Percentiles rank a stretch among this genome's conserved stretches.
These are phyloP conservation scores for Palaemon carinicauda DNA, from an alignment of 1,140 invertebrate species.

Conservation along the genomic window DNA sequence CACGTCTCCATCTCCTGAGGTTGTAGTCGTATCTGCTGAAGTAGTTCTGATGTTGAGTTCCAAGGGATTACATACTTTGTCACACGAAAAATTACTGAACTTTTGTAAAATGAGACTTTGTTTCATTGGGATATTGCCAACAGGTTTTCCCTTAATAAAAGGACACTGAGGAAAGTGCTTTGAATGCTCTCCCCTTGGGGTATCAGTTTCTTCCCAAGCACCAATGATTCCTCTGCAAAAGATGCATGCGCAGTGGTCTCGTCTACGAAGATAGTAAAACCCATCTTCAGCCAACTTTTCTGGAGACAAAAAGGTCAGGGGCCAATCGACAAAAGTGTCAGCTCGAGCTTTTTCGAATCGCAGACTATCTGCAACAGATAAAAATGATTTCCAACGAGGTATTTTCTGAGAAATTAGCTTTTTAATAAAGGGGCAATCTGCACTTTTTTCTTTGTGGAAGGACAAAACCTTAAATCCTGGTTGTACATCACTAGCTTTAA, in stretches of 20 bases:
- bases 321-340: conserved; percentile 59
- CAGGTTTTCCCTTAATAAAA: conserved; percentile 71
- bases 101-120: conserved; percentile 59
- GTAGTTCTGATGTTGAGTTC: too few species aligned
- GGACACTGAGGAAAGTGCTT: conserved; percentile 77
- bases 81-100: not conserved
- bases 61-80: too few species aligned
- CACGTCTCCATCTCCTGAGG: too few species aligned
- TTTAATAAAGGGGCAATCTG: not conserved
- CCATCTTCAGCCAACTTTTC: conserved; percentile 80
- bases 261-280: conserved; percentile 76
- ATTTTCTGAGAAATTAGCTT: not conserved
- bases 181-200: conserved; percentile 79
- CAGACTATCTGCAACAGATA: conserved; percentile 40
- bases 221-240: conserved; percentile 79
- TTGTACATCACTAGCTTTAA: not conserved
- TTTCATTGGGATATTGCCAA: conserved; percentile 72
- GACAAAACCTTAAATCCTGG: not conserved
- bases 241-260: conserved; percentile 81
- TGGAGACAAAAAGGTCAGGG: conserved; percentile 69
- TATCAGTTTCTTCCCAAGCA: conserved; percentile 77
- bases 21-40: too few species aligned
- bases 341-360: conserved; percentile 54
- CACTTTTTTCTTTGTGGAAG: conserved; percentile 23
- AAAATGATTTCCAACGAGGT: conserved; percentile 37